phyloP scores from a whole-genome alignment of 2,113 vertebrate genomes.

The Nibea coibor region DNA sequence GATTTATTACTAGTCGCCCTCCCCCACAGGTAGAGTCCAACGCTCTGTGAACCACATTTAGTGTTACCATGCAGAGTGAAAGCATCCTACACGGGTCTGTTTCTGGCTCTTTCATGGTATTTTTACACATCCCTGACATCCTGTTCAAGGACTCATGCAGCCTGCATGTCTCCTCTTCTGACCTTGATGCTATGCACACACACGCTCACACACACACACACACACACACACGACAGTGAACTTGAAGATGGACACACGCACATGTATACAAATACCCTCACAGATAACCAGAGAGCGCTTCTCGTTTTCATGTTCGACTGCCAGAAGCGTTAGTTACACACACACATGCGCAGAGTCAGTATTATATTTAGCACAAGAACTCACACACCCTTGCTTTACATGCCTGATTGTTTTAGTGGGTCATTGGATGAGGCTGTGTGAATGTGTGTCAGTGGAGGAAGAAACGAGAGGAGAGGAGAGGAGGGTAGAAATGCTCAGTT shows the following conservation, averaged over 20 bases:
- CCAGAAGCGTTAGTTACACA: slow-evolving; percentile 8
- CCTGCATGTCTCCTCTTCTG: slow-evolving; percentile 37
- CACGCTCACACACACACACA: slow-evolving; percentile 18
- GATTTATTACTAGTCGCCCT: slow-evolving; percentile 61
- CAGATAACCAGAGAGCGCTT: background rate
- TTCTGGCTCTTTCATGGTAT: slow-evolving; percentile 56
- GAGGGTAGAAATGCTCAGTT: slow-evolving; percentile 5
- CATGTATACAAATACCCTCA: slow-evolving; percentile 6
- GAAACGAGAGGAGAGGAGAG: slow-evolving; percentile 11
- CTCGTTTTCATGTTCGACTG: slow-evolving; percentile 1
- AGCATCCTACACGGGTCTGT: slow-evolving; percentile 9
- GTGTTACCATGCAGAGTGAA: slow-evolving; percentile 31
- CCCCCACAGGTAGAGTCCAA: slow-evolving; percentile 60
- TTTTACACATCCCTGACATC: slow-evolving; percentile 64
- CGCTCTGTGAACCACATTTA: slow-evolving; percentile 33
- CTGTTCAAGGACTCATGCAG: slow-evolving; percentile 50
- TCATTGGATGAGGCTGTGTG: slow-evolving; percentile 62
- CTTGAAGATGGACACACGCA: background rate
- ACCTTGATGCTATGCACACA: slow-evolving; percentile 43
- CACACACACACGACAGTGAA: slow-evolving; percentile 11
- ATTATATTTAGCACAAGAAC: slow-evolving; percentile 70
- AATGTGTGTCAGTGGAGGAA: slow-evolving; percentile 73
- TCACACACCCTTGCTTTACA: slow-evolving; percentile 62
- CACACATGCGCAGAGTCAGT: background rate
- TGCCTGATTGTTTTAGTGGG: slow-evolving; percentile 81